Percentiles rank a stretch among this genome's conserved stretches.
Evolutionary conservation across 2,888 invertebrate genomes (phyloP).

Genomic region (Leptinotarsa peninsularis): DNA sequence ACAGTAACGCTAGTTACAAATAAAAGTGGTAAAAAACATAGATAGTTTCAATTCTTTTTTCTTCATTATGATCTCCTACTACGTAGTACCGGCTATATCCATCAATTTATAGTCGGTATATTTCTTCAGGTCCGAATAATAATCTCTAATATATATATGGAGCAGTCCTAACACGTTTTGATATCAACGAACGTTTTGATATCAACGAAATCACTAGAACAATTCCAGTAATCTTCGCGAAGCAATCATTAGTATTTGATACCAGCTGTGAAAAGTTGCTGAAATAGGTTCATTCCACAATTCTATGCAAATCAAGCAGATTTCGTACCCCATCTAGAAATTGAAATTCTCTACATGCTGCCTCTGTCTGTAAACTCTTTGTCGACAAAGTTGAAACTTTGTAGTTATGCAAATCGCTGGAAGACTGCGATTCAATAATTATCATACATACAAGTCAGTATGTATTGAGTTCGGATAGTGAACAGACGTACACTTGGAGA

Average conservation of each 20-base stretch:
- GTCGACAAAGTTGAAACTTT: slow-evolving; percentile 22
- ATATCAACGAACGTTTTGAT: neutral
- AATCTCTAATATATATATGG: too few relatives aligned
- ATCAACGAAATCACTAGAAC: neutral
- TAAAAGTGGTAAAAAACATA: too few relatives aligned
- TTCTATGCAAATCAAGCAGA: neutral
- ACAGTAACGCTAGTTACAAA: too few relatives aligned
- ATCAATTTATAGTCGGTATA: too few relatives aligned
- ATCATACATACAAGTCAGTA: neutral
- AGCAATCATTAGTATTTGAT: neutral
- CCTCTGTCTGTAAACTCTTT: slow-evolving; percentile 31
- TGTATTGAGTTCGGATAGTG: too few relatives aligned
- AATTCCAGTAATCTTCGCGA: neutral
- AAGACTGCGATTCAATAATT: neutral
- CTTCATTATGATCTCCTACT: too few relatives aligned
- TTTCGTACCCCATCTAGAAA: neutral
- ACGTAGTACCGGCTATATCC: too few relatives aligned
- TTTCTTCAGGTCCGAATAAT: too few relatives aligned
- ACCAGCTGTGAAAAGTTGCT: neutral
- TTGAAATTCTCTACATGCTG: slow-evolving; percentile 30
- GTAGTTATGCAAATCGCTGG: slow-evolving; percentile 33
- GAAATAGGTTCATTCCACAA: neutral
- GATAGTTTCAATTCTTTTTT: too few relatives aligned
- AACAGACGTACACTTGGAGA: too few relatives aligned
- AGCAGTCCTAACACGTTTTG: too few relatives aligned